Evolutionary conservation across 2,888 invertebrate genomes (phyloP), one percentile per base, ranked within the genome.

Genomic region (Adela reaumurella): DNA sequence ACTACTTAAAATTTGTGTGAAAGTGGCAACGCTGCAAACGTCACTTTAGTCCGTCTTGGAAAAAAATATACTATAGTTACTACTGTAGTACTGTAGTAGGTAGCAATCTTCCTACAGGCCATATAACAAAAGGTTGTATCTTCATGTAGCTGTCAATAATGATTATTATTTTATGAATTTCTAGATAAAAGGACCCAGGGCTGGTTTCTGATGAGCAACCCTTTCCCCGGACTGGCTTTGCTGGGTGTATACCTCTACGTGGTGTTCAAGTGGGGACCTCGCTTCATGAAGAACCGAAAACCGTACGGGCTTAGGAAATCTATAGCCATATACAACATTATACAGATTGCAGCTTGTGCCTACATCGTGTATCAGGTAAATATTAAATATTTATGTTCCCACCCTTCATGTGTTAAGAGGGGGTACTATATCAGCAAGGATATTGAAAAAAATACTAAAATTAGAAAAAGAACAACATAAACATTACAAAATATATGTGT

Each of bases 161-260:
- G n/a, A 43, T 17, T 8, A 19, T 18, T 17, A 4, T 17, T 24
- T 24, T 10, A 10, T 24, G 10, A 24, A 3, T 51, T 57, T 58
- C 16, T 61, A 87, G 88, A 87, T 72, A 73, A 74, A 2, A 71
- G 87, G 47, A 86, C 88, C 14, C 82, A 85, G 55, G 78, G 84
- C 53, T 88, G 87, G 83, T 83, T 87, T 43, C 69, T 93, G 48
- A 86, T 92, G 68, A 67, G 81, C 2, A 81, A 85, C 6, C 87
- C 91, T n/a, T 82, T 85, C 74, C 84, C 85, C 0, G 84, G 85
- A 1, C 48, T 88, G 42, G 57, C 64, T 1, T 67, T 90, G 19
- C 68, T 85, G 20, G 60, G 67, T 1, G 53, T 78, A 0, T 93
- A 93, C 63, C 69, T 92, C 46, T 67, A 83, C 51, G 74, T 87